phyloP scores from a whole-genome alignment of 2,888 invertebrate species.

The Polydesmus complanatus region DNA sequence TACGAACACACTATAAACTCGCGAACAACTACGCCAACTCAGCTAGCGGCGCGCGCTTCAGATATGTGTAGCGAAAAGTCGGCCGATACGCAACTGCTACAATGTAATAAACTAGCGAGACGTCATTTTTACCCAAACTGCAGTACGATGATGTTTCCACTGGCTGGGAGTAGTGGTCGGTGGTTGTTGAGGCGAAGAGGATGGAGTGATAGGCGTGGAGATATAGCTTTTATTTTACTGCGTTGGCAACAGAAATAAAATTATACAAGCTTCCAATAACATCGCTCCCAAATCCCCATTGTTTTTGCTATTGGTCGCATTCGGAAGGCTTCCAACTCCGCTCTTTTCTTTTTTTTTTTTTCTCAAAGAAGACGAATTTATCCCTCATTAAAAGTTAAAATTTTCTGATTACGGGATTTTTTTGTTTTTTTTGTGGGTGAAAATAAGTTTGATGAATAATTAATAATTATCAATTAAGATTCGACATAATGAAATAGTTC shows the following conservation, averaged over 20 bases:
- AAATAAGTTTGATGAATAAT: too few relatives aligned
- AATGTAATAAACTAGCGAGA: too few relatives aligned
- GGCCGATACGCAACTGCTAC: background rate
- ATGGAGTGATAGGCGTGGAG: background rate
- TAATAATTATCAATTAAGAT: too few relatives aligned
- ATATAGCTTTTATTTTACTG: background rate
- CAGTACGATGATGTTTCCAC: background rate
- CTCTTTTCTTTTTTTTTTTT: too few relatives aligned
- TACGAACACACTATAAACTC: background rate
- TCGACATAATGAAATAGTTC: too few relatives aligned
- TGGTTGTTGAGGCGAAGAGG: too few relatives aligned
- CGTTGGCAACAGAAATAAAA: background rate
- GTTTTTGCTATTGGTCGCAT: background rate
- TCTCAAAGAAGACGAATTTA: too few relatives aligned
- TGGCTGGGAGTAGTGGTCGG: too few relatives aligned
- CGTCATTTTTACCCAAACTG: background rate
- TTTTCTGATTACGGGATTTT: too few relatives aligned
- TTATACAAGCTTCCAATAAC: background rate
- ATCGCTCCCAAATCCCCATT: background rate
- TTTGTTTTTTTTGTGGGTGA: too few relatives aligned
- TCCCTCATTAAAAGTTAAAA: too few relatives aligned
- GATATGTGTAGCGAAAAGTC: background rate
- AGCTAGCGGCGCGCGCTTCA: background rate
- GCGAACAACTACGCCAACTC: background rate
- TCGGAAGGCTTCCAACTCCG: too few relatives aligned